phyloP scores from a whole-genome alignment of 2,888 invertebrate species.

The Rhaphigaster nebulosa region DNA sequence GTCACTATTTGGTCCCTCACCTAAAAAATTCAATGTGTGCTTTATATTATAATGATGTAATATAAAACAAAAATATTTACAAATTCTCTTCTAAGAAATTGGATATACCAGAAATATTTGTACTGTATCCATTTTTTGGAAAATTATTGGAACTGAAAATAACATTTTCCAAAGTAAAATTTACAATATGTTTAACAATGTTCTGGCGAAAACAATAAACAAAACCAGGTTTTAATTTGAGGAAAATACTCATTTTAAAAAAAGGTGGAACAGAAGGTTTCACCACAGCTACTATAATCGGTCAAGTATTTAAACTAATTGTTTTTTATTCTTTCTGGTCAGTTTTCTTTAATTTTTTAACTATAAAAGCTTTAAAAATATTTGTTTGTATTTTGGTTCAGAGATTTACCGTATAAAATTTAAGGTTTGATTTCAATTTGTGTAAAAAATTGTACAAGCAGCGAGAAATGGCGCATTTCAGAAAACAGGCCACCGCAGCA shows the following conservation, averaged over 20 bases:
- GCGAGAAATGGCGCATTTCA: slow-evolving; percentile 61
- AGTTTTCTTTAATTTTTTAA: not conserved
- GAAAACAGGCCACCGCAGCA: slow-evolving; percentile 61
- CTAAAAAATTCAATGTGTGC: not conserved
- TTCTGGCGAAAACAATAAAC: slow-evolving; percentile 33
- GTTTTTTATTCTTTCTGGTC: not conserved
- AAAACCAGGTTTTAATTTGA: slow-evolving; percentile 1
- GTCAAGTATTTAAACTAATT: not conserved
- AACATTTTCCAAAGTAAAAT: not conserved
- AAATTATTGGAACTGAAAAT: not conserved
- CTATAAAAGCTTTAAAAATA: not conserved
- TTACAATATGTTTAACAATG: slow-evolving; percentile 37
- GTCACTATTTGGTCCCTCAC: not conserved
- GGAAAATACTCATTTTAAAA: slow-evolving; percentile 13
- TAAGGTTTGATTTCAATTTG: not conserved
- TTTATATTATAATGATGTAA: no score
- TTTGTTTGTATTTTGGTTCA: not conserved
- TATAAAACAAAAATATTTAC: not conserved
- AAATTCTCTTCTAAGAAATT: not conserved
- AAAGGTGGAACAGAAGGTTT: slow-evolving; percentile 32
- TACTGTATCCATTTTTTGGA: not conserved
- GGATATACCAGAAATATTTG: not conserved
- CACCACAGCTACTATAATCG: slow-evolving; percentile 4
- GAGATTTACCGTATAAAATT: not conserved
- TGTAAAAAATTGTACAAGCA: slow-evolving; percentile 55